Base-by-base conservation (phyloP, 2,888 invertebrate species). In the Octonoba sinensis region DNA sequence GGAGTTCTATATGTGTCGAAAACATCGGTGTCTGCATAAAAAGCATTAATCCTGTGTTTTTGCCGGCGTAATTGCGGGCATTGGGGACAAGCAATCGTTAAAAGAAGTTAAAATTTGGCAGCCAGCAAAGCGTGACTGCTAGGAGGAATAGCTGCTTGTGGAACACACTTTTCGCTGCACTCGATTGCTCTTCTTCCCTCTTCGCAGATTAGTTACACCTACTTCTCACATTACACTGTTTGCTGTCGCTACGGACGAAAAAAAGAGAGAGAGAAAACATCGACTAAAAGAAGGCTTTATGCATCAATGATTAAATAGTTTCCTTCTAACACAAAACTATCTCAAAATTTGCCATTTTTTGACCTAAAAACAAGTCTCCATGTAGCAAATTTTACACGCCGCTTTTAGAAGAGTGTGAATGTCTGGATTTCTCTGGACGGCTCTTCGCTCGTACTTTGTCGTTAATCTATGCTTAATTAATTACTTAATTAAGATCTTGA, bases 161-260 rank as follows among this genome's bases (percentile, higher is more conserved):
- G 49, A 67, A 72, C 71, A 71, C 62, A 54, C 64, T 67, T 60
- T n/a, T 72, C 46, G 66, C 64, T 67, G 54, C 72, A 70, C 77
- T 70, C 57, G 65, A 46, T n/a, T 46, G 65, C 70, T 56, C 20
- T 70, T 70, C 44, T 64, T 64, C 64, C 46, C 44, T 18, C 18
- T 22, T 47, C 70, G 57, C 46, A 64, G 73, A 79, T 79, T 79
- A 73, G 79, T 69, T 73, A 79, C 79, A 79, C 73, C 79, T 65
- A 46, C 76, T 69, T 79, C 79, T 79, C 79, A 72, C 79, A 79
- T 79, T 79, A 79, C 79, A 79, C 79, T 73, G 27, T 79, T 79
- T 79, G 79, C 73, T 67, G 72, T 78, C 78, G 72, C 78, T 78
- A 71, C 51, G 22, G 49, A 20, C n/a, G 22, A 64, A 70, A 65